Evolutionary conservation across 2,888 invertebrate genomes (phyloP).

Genomic region (Lithophane ornitopus): DNA sequence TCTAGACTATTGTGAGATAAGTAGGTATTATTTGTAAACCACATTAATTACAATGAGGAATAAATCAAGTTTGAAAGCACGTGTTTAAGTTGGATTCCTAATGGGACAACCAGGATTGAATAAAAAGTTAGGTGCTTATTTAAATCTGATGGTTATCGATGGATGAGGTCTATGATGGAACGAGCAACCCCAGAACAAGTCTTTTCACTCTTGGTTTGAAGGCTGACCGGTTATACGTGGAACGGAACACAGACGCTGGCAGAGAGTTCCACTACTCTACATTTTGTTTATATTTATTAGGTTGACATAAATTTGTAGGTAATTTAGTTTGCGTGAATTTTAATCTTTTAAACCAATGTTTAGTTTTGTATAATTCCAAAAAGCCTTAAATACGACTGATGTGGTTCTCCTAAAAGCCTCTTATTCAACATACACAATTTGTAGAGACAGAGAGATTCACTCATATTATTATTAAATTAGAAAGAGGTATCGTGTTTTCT

Average conservation of each 20-base stretch:
- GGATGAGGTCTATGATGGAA: no score
- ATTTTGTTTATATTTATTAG: neutral
- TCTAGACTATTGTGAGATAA: slow-evolving; percentile 34
- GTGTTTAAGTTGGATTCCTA: neutral
- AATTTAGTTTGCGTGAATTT: neutral
- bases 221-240: no score
- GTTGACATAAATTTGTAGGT: neutral
- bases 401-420: neutral
- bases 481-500: neutral
- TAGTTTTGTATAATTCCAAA: neutral
- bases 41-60: neutral
- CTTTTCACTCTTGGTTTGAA: no score
- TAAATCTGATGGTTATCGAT: neutral
- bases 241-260: no score
- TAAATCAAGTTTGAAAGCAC: neutral
- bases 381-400: neutral
- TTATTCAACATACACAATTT: neutral
- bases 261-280: no score
- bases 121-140: neutral
- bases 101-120: neutral
- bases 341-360: neutral
- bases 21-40: neutral
- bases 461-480: slow-evolving; percentile 12
- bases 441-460: neutral
- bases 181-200: no score